A percentile compares a stretch with the other conserved stretches of the same genome.
These are phyloP conservation scores for Mormyrus iriodes DNA, from an alignment of 2,113 vertebrate species.

Conservation along the genomic window DNA sequence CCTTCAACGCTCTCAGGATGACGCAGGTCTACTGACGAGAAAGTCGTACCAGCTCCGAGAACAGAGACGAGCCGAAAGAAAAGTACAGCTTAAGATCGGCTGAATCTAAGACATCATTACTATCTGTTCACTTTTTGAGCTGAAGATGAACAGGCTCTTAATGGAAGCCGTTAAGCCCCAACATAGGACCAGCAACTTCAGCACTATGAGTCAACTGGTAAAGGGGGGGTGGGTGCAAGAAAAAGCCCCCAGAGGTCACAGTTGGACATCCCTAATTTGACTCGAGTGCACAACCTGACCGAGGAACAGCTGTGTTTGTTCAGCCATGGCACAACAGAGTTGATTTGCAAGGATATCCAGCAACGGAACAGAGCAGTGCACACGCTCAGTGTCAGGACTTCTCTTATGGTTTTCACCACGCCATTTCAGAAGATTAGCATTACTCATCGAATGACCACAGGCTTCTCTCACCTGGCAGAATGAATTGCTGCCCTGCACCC, in stretches of 20 bases:
- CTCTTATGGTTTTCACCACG: not conserved
- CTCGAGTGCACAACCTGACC: not conserved
- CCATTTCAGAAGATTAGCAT: not conserved
- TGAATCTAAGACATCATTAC: not conserved
- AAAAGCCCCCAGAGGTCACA: too few species aligned
- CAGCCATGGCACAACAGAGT: not conserved
- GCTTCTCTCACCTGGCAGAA: not conserved
- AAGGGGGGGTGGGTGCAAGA: too few species aligned
- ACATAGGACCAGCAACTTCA: too few species aligned
- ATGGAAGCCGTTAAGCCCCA: not conserved
- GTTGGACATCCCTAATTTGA: not conserved
- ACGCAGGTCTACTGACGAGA: not conserved
- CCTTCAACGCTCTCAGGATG: not conserved
- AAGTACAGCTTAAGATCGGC: not conserved
- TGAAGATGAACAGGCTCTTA: not conserved
- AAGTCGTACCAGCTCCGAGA: not conserved
- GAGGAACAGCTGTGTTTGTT: not conserved
- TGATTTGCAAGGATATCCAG: not conserved
- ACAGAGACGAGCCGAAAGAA: not conserved
- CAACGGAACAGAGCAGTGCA: not conserved
- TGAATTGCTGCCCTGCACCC: not conserved
- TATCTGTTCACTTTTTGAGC: not conserved
- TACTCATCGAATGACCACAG: conserved; percentile 7
- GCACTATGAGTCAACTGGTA: not conserved
- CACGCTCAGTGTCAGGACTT: not conserved